phyloP scores from a whole-genome alignment of 2,888 invertebrate species.

The Anaspis maculata region DNA sequence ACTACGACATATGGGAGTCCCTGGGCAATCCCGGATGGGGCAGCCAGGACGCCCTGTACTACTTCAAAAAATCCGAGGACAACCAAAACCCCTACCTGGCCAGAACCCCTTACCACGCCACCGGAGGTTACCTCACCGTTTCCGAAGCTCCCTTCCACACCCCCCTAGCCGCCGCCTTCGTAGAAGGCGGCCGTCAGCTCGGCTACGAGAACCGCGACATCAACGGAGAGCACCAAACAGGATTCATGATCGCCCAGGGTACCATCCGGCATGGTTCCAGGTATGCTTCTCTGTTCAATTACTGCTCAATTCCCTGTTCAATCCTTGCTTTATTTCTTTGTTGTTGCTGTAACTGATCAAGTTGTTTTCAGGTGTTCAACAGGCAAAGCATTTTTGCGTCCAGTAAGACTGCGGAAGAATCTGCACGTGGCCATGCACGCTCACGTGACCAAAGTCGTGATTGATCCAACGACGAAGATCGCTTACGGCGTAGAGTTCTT shows the following conservation, averaged over 20 bases:
- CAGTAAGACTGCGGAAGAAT: conserved; percentile 71
- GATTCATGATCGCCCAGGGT: conserved; percentile 85
- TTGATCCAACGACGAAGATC: conserved; percentile 63
- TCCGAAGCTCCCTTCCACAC: conserved; percentile 84
- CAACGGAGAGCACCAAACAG: conserved; percentile 78
- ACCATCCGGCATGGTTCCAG: conserved; percentile 68
- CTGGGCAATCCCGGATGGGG: conserved; percentile 86
- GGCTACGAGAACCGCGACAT: conserved; percentile 82
- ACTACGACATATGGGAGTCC: conserved; percentile 85
- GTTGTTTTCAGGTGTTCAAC: too few species aligned
- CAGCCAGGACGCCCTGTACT: conserved; percentile 66
- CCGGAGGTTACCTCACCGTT: conserved; percentile 74
- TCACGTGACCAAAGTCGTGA: conserved; percentile 67
- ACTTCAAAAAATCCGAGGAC: conserved; percentile 88
- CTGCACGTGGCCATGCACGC: conserved; percentile 77
- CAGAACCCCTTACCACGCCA: conserved; percentile 68
- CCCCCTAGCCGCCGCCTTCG: conserved; percentile 68
- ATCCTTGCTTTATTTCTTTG: too few species aligned
- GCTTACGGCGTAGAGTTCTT: conserved; percentile 79
- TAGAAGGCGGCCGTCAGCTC: conserved; percentile 59
- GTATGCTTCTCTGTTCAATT: too few species aligned
- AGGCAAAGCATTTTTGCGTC: conserved; percentile 78
- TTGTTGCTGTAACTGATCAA: too few species aligned
- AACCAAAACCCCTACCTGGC: conserved; percentile 78
- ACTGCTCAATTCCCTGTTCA: too few species aligned